phyloP scores from a whole-genome alignment of 2,797 vertebrate genomes.

The Malurus splendens region DNA sequence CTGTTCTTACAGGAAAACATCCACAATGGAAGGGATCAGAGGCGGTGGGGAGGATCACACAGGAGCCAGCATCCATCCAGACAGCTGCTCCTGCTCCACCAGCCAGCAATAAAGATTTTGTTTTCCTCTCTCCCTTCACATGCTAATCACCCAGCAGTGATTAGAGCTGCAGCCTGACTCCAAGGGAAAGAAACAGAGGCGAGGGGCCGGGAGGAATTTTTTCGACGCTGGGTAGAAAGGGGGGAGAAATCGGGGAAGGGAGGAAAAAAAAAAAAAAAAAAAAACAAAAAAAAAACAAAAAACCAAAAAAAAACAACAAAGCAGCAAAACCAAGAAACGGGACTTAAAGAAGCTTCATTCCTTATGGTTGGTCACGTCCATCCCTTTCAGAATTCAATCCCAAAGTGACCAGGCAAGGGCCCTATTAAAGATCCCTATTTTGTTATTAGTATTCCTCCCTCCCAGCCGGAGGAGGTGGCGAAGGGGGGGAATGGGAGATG shows the following conservation, averaged over 20 bases:
- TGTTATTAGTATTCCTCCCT: conserved; percentile 26
- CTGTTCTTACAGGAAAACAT: neutral
- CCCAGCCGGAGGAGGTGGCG: neutral
- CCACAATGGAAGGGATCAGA: neutral
- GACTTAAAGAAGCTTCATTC: conserved; percentile 18
- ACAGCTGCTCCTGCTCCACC: conserved; percentile 24
- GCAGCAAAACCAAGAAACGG: neutral
- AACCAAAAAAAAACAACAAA: neutral
- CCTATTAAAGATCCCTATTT: neutral
- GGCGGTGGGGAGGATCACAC: neutral
- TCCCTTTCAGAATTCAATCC: neutral
- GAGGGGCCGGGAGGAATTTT: neutral
- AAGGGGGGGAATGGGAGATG: conserved; percentile 7
- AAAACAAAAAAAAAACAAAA: neutral
- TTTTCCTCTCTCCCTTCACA: conserved; percentile 13
- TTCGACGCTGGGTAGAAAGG: neutral
- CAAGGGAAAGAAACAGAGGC: neutral
- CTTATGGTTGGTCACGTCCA: neutral
- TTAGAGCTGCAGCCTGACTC: conserved; percentile 11
- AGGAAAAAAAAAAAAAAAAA: neutral
- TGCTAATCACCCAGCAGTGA: conserved; percentile 35
- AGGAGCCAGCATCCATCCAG: neutral
- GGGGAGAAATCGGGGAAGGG: neutral
- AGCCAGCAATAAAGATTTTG: conserved; percentile 37
- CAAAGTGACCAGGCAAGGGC: neutral